phyloP scores from a whole-genome alignment of 1,140 invertebrate species.

The Pseudomyrmex concolor region DNA sequence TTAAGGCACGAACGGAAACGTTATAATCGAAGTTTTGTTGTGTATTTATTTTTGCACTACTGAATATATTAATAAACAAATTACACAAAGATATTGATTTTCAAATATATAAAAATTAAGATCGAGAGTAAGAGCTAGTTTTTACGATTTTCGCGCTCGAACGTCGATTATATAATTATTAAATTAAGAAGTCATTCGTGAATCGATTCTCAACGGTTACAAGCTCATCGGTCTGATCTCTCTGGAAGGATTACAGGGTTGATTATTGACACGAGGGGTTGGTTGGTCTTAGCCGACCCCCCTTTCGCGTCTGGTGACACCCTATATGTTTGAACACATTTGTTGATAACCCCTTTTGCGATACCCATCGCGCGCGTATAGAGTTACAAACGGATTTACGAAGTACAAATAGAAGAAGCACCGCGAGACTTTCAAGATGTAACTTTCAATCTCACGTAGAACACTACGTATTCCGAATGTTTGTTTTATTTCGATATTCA shows the following conservation, averaged over 20 bases:
- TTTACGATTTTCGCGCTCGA: not conserved
- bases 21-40: not conserved
- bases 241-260: conserved; percentile 81
- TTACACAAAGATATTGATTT: not conserved
- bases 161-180: conserved; percentile 21
- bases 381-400: conserved; percentile 76
- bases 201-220: conserved; percentile 81
- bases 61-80: conserved; percentile 19
- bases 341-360: conserved; percentile 83
- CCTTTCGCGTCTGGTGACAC: conserved; percentile 75
- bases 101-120: too few species aligned
- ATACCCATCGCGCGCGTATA: conserved; percentile 72
- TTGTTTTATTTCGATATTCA: conserved; percentile 1
- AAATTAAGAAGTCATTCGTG: conserved; percentile 81
- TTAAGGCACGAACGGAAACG: not conserved
- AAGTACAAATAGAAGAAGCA: conserved; percentile 69
- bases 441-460: conserved; percentile 6
- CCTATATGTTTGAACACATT: conserved; percentile 85
- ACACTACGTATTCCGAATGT: not conserved
- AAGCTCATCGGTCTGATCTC: conserved; percentile 76
- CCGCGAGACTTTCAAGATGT: conserved; percentile 40
- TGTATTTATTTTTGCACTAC: not conserved
- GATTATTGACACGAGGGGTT: conserved; percentile 81
- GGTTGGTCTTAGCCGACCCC: conserved; percentile 53
- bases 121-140: too few species aligned